Evolutionary conservation across 2,113 vertebrate species (phyloP), one percentile per base, ranked within the genome.

Genomic region (Chionis minor): DNA sequence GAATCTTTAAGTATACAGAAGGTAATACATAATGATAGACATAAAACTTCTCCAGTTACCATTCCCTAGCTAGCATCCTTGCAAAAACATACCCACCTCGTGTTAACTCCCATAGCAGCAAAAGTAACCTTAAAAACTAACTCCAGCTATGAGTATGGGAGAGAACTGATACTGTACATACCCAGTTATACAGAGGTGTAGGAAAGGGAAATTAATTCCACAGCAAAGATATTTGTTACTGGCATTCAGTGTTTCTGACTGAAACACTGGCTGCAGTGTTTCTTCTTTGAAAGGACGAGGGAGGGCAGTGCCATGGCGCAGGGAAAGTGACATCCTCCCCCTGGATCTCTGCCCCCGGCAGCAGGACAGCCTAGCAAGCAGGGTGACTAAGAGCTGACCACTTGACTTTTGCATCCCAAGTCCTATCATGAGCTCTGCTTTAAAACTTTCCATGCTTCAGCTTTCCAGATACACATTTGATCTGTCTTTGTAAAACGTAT

Each of bases 241-340:
- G 40, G 21, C 12, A 38, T 33, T 42, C 40, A 58, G 4, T 35
- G 38, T 3, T 51, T n/a, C n/a, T n/a, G n/a, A n/a, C n/a, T n/a
- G n/a, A n/a, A n/a, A n/a, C n/a, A n/a, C 10, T 40, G 35, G n/a
- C n/a, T 88, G 33, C 30, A 40, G 24, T 30, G 33, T 52, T 84
- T 74, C 38, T 55, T 38, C 40, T 32, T 52, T 21, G 5, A 77
- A n/a, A 47, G 44, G 14, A 28, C 4, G 8, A 24, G 24, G 10
- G 44, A 63, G 10, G 18, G 2, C 75, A 73, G 8, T 38, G 38
- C 5, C 35, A 22, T 1, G 1, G 11, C 4, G 4, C 3, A 4
- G 19, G 21, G 8, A 8, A 56, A 19, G 20, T n/a, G 13, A 1
- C 23, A 40, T 27, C 24, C 13, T 71, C 12, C 8, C 24, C 8